Percentiles rank a stretch among this genome's conserved stretches.
phyloP scores from a whole-genome alignment of 2,888 invertebrate species.

The Abrostola triplasia region DNA sequence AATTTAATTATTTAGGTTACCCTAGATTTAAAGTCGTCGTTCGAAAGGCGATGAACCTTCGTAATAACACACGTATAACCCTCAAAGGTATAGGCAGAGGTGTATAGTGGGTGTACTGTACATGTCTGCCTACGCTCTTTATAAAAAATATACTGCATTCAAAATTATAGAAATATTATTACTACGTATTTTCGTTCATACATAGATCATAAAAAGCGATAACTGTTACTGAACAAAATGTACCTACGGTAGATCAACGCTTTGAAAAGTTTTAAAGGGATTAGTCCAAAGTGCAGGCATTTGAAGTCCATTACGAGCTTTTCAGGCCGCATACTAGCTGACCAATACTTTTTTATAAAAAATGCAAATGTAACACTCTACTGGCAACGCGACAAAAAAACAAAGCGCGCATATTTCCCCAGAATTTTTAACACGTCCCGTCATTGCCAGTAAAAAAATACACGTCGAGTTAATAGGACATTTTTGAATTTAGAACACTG shows the following conservation, averaged over 20 bases:
- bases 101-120: no score
- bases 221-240: background rate
- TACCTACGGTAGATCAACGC: background rate
- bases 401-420: slow-evolving; percentile 40
- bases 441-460: slow-evolving; percentile 47
- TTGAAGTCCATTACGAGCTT: slow-evolving; percentile 33
- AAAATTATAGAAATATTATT: no score
- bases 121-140: no score
- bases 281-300: slow-evolving; percentile 34
- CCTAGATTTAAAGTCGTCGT: no score
- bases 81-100: no score
- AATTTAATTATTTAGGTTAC: no score
- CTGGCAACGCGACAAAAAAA: slow-evolving; percentile 34
- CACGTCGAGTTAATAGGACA: slow-evolving; percentile 32
- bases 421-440: slow-evolving; percentile 30
- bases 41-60: no score
- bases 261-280: slow-evolving; percentile 20
- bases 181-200: no score
- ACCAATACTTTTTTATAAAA: slow-evolving; percentile 41
- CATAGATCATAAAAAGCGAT: background rate
- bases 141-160: no score
- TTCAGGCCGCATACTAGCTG: slow-evolving; percentile 11
- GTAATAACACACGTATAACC: no score
- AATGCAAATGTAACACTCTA: slow-evolving; percentile 48
- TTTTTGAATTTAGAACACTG: slow-evolving; percentile 48